Evolutionary conservation across 2,113 vertebrate genomes (phyloP), one percentile per base, ranked within the genome.

Genomic region (Nematolebias whitei): DNA sequence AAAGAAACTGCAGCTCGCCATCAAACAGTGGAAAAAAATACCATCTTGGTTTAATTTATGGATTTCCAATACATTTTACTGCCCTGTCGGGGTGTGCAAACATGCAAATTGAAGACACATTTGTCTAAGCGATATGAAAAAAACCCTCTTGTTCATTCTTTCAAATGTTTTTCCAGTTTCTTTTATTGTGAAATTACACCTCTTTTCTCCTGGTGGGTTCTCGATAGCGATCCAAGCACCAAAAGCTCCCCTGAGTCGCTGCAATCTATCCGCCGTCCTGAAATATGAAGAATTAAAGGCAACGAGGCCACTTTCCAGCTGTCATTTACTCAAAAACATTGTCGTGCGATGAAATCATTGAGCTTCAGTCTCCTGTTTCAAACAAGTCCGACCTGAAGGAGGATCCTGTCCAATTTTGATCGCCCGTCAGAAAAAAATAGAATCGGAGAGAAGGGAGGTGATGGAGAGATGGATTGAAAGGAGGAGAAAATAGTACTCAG

Each of bases 401-500:
- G 19, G 38, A 15, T 29, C 20, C 22, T 24, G 43, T 67, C 56
- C 65, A 26, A 71, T 72, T 50, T 64, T 69, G 61, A 83, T 79
- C 71, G 74, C 63, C 51, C 45, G 70, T 76, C 53, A 55, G 68
- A 63, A 9, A 65, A 45, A 59, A 45, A 49, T n/a, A 32, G 39
- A 15, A 50, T 35, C 32, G 9, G 32, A 4, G 32, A 54, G 19
- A 49, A 53, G 64, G 67, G 55, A 74, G 63, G 57, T 58, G 68
- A 76, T 65, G 57, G 59, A 57, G 57, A 23, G 45, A 63, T 38
- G 4, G 52, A 70, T 20, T 65, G 52, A 85, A 83, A 84, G 68
- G 67, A n/a, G 29, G n/a, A 20, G 79, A 32, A 48, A 20, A 63
- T 22, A 39, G 79, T 70, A 66, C 82, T 89, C 78, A 67, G 81